Evolutionary conservation across 2,888 invertebrate genomes (phyloP), one percentile per base, ranked within the genome.

Genomic region (Callyntrura sp.): DNA sequence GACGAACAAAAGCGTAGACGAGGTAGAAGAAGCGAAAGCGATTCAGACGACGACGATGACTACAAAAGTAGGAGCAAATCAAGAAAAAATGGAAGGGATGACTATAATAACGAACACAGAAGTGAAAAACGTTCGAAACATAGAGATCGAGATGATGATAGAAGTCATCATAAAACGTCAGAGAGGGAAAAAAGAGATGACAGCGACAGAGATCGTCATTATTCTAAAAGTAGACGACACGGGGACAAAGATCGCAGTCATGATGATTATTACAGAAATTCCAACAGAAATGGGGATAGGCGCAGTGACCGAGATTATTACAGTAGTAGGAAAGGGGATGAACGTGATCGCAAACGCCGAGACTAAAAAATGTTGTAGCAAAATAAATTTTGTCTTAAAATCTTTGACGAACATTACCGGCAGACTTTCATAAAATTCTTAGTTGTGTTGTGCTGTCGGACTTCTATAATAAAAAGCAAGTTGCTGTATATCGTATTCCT

Each of bases 1-100:
- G 81, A 81, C 9, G 81, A 43, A 17, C 8, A 9, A 20, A 60
- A 23, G 14, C 57, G 45, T 20, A 60, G 45, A 14, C 43, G 43
- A 20, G 4, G 51, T 51, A 48, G 20, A 12, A 81, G 14, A 60
- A 60, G 28, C n/a, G 28, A 78, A 12, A 48, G 51, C n/a, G 17
- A 35, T 17, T 76, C 62, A 5, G 81, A 79, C 23, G 65, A 76
- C 60, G 23, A 78, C 17, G 81, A 65, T 35, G 68, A 76, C n/a
- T 76, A 85, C 76, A 73, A 25, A 60, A 68, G 84, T 12, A n/a
- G 76, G 9, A 84, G 84, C 6, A 70, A 84, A 84, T 12, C 51
- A 1, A 70, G 14, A n/a, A 84, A 20, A 55, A 84, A 17, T 11
- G 23, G 48, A 4, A 12, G 55, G 14, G 55, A 84, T 11, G 84